Percentiles rank a stretch among this genome's conserved stretches.
Evolutionary conservation across 2,888 invertebrate genomes (phyloP).

Genomic region (Pseudoips prasinana): DNA sequence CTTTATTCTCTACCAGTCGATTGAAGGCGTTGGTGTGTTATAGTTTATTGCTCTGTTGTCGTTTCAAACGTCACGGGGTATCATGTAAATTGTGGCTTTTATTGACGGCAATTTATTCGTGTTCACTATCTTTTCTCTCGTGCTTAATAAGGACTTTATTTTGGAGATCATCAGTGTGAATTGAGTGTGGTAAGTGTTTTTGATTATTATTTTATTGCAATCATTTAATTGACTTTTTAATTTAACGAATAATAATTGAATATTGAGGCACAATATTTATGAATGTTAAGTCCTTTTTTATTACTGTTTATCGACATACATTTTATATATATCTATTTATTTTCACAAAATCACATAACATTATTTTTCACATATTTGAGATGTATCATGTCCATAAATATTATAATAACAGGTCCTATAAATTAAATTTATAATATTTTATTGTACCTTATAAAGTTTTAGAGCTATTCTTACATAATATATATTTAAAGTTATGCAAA

Average conservation of each 20-base stretch:
- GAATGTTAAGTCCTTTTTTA: no score
- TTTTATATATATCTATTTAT: no score
- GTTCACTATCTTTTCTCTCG: constrained; percentile 53
- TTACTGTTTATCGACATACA: no score
- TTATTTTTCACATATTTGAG: no score
- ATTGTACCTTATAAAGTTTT: no score
- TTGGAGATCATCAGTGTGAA: constrained; percentile 48
- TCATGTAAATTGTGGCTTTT: constrained; percentile 69
- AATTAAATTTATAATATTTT: no score
- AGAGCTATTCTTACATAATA: no score
- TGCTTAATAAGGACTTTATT: constrained; percentile 62
- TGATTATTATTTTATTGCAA: constrained; percentile 23
- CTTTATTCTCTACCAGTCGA: constrained; percentile 78
- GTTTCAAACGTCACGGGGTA: constrained; percentile 57
- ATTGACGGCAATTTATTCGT: constrained; percentile 54
- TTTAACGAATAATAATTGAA: neutral
- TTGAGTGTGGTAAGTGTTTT: constrained; percentile 48
- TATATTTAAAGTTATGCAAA: no score
- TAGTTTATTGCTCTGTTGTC: constrained; percentile 74
- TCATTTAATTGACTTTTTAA: constrained; percentile 9
- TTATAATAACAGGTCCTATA: no score
- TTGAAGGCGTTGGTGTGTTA: constrained; percentile 77
- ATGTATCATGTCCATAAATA: no score
- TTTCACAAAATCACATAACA: no score
- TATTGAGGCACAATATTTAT: no score